A percentile compares a stretch with the other conserved stretches of the same genome.
Conservation (phyloP, 2,797 vertebrate genomes). For the Syndactyla subalaris region DNA sequence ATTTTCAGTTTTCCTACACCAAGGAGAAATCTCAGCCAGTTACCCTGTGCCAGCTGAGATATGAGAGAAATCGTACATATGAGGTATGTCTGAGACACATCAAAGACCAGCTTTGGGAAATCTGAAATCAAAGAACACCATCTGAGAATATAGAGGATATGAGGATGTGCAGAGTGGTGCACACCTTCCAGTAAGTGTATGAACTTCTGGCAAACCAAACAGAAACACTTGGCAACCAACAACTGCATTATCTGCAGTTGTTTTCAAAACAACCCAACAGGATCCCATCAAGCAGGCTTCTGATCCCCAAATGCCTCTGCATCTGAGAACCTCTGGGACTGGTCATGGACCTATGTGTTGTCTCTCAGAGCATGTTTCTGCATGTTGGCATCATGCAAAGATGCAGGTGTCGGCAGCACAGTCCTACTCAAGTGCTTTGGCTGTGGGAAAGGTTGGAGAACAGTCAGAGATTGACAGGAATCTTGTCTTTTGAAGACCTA, state of each 20-base stretch:
- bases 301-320: background rate
- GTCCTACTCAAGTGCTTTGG: background rate
- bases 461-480: background rate
- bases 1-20: background rate
- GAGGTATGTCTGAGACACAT: background rate
- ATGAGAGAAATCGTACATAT: no score
- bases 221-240: background rate
- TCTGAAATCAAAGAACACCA: rapidly evolving
- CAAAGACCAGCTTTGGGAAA: background rate
- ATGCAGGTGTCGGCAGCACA: background rate
- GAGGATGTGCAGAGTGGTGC: background rate
- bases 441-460: background rate
- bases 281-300: no score
- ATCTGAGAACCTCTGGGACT: background rate
- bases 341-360: background rate
- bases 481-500: background rate
- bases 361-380: background rate
- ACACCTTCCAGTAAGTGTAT: rapidly evolving
- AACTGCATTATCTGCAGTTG: background rate
- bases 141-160: background rate
- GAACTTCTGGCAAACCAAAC: background rate
- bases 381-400: background rate
- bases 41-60: rapidly evolving
- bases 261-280: background rate
- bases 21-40: background rate